A percentile compares a stretch with the other conserved stretches of the same genome.
Evolutionary conservation across 2,888 invertebrate species (phyloP).

Genomic region (Eledone cirrhosa): DNA sequence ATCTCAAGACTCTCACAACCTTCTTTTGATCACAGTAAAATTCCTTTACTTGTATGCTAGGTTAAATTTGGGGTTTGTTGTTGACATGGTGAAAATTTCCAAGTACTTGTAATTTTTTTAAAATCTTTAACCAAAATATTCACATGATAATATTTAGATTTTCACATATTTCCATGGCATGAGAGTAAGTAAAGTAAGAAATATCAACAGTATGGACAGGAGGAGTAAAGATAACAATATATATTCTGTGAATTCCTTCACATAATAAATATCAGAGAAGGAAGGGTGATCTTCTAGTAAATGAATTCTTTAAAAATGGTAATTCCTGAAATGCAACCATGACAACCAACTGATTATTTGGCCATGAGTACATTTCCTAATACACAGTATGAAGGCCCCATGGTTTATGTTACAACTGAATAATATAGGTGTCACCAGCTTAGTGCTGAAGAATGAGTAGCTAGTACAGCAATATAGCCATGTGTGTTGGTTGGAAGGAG

Average conservation of each 20-base stretch:
- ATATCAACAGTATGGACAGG: not conserved
- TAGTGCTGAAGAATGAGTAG: not conserved
- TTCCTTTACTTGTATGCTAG: too few relatives aligned
- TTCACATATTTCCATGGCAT: not conserved
- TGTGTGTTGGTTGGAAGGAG: constrained; percentile 7
- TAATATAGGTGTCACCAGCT: constrained; percentile 8
- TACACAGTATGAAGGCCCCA: not conserved
- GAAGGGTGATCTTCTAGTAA: not conserved
- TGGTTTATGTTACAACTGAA: not conserved
- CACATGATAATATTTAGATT: not conserved
- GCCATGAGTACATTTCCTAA: constrained; percentile 12
- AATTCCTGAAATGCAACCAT: constrained; percentile 19
- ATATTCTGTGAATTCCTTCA: constrained; percentile 15
- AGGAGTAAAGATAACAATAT: not conserved
- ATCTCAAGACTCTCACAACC: too few relatives aligned
- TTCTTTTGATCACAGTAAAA: too few relatives aligned
- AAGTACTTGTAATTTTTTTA: not conserved
- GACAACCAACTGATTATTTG: constrained; percentile 7
- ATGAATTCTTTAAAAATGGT: constrained; percentile 13
- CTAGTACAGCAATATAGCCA: not conserved
- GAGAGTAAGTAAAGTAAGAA: too few relatives aligned
- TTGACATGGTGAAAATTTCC: too few relatives aligned
- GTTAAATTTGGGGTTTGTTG: too few relatives aligned
- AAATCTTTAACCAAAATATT: not conserved
- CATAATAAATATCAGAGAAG: too few relatives aligned